Evolutionary conservation across 2,888 invertebrate species (phyloP).

Genomic region (Troglohyphantes excavatus): DNA sequence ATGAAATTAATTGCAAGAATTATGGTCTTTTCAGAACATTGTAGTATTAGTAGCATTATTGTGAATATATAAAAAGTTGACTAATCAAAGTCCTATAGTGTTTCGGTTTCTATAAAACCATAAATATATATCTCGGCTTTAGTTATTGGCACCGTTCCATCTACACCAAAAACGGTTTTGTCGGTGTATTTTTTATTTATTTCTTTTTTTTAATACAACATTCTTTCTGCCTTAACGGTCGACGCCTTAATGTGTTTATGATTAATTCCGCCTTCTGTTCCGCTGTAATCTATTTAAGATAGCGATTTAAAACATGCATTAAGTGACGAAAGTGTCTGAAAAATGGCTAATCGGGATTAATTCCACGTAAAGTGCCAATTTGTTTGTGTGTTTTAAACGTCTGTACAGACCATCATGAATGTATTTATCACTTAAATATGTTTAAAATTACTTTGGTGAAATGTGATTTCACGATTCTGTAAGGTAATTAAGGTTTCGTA

Average conservation of each 20-base stretch:
- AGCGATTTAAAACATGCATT: conserved; percentile 32
- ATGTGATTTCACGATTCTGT: neutral
- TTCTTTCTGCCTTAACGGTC: neutral
- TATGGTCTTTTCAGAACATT: too few species aligned
- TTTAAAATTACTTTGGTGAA: neutral
- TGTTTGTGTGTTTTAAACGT: conserved; percentile 2
- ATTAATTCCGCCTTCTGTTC: conserved; percentile 36
- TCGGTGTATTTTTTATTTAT: neutral
- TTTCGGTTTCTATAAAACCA: too few species aligned
- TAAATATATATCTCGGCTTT: too few species aligned
- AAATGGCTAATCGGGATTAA: conserved; percentile 24
- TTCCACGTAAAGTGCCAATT: conserved; percentile 16
- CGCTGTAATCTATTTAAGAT: conserved; percentile 33
- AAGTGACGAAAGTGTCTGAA: neutral
- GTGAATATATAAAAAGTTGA: too few species aligned
- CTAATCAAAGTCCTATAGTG: too few species aligned
- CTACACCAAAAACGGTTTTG: neutral
- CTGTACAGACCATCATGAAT: neutral
- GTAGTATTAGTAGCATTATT: too few species aligned
- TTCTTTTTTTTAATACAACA: neutral
- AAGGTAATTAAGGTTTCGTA: neutral
- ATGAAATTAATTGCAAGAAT: too few species aligned
- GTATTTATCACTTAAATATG: conserved; percentile 15
- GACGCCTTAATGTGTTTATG: conserved; percentile 38
- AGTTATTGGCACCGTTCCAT: neutral